These are phyloP conservation scores for Colletes collaris DNA, from an alignment of 2,888 invertebrate genomes.

Conservation along the genomic window DNA sequence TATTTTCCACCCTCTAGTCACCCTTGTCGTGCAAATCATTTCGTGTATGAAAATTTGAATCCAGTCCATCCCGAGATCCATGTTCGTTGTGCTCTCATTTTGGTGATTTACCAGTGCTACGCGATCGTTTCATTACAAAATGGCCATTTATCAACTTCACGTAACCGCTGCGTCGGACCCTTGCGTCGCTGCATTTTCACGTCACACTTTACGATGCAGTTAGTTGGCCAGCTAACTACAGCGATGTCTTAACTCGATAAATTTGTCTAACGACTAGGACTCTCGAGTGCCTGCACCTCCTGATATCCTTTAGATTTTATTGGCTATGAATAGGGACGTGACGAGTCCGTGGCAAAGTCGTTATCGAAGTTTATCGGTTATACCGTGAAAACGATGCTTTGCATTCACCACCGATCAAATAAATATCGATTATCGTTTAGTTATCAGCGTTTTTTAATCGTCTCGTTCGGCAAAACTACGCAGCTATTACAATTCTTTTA, in stretches of 20 bases:
- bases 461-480: no score
- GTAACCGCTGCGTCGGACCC: background rate
- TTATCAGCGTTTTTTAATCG: no score
- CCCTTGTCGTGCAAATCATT: slow-evolving; percentile 16
- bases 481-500: no score
- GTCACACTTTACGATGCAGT: slow-evolving; percentile 47
- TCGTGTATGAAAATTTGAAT: slow-evolving; percentile 25
- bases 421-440: no score
- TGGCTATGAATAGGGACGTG: background rate
- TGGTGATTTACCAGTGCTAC: slow-evolving; percentile 7
- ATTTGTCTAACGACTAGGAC: slow-evolving; percentile 31
- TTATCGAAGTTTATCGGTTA: no score
- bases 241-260: slow-evolving; percentile 58
- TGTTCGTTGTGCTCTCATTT: slow-evolving; percentile 21
- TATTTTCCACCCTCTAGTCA: background rate
- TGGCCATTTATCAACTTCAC: slow-evolving; percentile 28
- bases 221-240: slow-evolving; percentile 17
- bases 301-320: background rate
- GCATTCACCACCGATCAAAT: no score
- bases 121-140: slow-evolving; percentile 28
- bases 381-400: no score
- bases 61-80: background rate
- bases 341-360: no score
- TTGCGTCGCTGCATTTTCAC: slow-evolving; percentile 29
- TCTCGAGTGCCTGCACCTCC: background rate